Conservation (phyloP, 1,140 invertebrate genomes). For the Mizuhopecten yessoensis region DNA sequence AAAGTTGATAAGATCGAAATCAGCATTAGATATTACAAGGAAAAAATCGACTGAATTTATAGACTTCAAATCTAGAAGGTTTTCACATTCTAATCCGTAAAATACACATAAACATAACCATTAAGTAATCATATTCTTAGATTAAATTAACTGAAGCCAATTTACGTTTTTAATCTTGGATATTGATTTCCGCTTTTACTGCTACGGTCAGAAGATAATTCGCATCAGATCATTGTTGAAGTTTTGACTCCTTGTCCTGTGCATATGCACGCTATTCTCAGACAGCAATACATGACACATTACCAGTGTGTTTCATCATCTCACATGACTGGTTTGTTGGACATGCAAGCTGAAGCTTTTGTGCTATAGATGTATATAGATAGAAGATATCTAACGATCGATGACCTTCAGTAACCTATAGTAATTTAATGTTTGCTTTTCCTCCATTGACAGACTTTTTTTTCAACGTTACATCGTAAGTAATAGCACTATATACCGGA, state of each 20-base stretch:
- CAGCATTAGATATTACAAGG: background rate
- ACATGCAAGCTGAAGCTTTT: too few relatives aligned
- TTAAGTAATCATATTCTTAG: background rate
- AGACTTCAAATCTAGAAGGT: background rate
- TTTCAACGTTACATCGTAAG: too few relatives aligned
- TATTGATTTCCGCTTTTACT: background rate
- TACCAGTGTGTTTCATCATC: too few relatives aligned
- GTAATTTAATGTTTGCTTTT: too few relatives aligned
- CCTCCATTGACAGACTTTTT: too few relatives aligned
- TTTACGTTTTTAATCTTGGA: background rate
- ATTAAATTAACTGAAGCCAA: conserved; percentile 25
- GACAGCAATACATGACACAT: background rate
- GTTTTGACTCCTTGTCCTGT: background rate
- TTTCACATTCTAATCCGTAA: conserved; percentile 1
- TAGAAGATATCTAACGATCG: too few relatives aligned
- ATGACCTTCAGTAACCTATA: too few relatives aligned
- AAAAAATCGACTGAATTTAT: background rate
- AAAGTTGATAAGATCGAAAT: background rate
- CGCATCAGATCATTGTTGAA: background rate
- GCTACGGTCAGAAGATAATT: background rate
- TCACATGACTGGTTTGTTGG: too few relatives aligned
- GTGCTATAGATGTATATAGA: too few relatives aligned
- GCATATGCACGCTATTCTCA: background rate
- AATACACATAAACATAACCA: background rate
- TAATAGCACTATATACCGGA: too few relatives aligned